Percentiles rank a stretch among this genome's conserved stretches.
Conservation (phyloP, 2,113 vertebrate genomes). For the Trinectes maculatus region DNA sequence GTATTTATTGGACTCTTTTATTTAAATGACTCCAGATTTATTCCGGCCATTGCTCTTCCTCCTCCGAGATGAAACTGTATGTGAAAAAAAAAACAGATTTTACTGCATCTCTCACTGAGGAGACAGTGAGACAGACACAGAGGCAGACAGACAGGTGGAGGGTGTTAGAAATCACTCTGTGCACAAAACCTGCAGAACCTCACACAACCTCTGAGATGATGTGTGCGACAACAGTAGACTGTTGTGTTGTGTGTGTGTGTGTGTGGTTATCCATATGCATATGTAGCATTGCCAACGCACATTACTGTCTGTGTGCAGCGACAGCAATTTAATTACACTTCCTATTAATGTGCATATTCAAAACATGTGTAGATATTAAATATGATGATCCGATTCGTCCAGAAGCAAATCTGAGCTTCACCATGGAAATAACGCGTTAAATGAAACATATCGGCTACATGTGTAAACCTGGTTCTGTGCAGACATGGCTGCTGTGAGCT, state of each 20-base stretch:
- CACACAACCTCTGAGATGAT: neutral
- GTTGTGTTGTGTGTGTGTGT: constrained; percentile 18
- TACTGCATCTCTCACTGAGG: constrained; percentile 37
- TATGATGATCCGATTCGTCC: too few relatives aligned
- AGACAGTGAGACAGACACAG: constrained; percentile 35
- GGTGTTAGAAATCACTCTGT: constrained; percentile 26
- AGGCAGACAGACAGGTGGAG: constrained; percentile 41
- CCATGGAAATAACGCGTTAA: too few relatives aligned
- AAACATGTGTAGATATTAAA: too few relatives aligned
- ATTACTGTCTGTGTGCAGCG: constrained; percentile 2
- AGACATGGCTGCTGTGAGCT: neutral
- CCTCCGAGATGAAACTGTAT: constrained; percentile 27
- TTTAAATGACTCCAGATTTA: constrained; percentile 54
- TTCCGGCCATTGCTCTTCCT: constrained; percentile 43
- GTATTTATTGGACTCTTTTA: constrained; percentile 66
- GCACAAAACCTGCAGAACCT: constrained; percentile 38
- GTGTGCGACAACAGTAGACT: constrained; percentile 10
- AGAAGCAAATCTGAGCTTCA: too few relatives aligned
- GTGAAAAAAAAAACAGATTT: constrained; percentile 48
- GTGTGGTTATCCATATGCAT: too few relatives aligned
- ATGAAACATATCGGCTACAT: too few relatives aligned
- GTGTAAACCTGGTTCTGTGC: too few relatives aligned
- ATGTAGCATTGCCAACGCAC: neutral
- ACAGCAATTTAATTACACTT: constrained; percentile 2
- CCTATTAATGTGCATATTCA: too few relatives aligned